Conservation (phyloP, 1,140 invertebrate species). For the Aphelenchoides besseyi region DNA sequence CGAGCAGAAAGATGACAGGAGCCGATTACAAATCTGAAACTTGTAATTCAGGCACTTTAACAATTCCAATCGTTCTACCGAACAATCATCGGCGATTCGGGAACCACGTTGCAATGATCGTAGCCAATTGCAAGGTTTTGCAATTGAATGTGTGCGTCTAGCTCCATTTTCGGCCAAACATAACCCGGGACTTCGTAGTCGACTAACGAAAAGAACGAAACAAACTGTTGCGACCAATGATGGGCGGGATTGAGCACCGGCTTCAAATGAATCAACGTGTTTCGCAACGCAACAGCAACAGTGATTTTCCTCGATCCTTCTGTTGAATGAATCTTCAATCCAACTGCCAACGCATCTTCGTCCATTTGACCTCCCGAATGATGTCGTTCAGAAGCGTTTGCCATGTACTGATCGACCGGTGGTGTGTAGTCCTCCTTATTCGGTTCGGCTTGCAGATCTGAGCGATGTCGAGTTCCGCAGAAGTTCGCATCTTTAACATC, state of each 20-base stretch:
- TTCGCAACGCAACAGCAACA: conserved; percentile 45
- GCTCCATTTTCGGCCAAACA: conserved; percentile 32
- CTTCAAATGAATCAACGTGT: conserved; percentile 41
- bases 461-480: neutral
- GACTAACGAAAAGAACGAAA: conserved; percentile 43
- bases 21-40: conserved; percentile 43
- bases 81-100: conserved; percentile 32
- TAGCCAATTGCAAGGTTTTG: conserved; percentile 45
- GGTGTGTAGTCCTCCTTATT: conserved; percentile 10
- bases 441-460: conserved; percentile 12
- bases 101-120: conserved; percentile 33
- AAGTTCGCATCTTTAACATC: conserved; percentile 30
- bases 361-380: conserved; percentile 20
- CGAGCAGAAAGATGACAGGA: conserved; percentile 41
- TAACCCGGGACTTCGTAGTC: conserved; percentile 56
- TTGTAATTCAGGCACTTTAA: conserved; percentile 7
- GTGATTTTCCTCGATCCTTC: conserved; percentile 33
- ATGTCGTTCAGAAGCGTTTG: neutral
- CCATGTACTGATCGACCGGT: neutral
- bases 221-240: conserved; percentile 45
- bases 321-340: conserved; percentile 40
- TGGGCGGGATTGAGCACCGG: conserved; percentile 31
- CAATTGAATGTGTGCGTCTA: conserved; percentile 43
- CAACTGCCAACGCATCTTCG: conserved; percentile 46
- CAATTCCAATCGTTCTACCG: conserved; percentile 5